phyloP scores from a whole-genome alignment of 2,797 vertebrate genomes.

The Rhinella marina region DNA sequence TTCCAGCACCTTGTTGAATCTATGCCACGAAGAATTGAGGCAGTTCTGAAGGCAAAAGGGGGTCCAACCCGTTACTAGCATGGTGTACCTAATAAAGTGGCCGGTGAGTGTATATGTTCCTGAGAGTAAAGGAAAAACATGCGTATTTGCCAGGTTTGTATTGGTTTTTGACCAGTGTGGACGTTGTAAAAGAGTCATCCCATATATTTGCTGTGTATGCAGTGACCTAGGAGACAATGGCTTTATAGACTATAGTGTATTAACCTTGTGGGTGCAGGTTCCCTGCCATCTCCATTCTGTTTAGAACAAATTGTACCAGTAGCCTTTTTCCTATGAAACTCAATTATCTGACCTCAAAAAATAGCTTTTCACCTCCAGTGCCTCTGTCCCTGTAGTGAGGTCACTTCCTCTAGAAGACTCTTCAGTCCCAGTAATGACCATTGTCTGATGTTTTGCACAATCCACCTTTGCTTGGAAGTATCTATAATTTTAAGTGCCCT shows the following conservation, averaged over 20 bases:
- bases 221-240: not conserved
- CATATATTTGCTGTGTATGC: not conserved
- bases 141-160: too few relatives aligned
- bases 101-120: too few relatives aligned
- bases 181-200: not conserved
- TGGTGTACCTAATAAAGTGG: too few relatives aligned
- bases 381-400: not conserved
- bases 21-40: too few relatives aligned
- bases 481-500: constrained; percentile 18
- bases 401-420: constrained; percentile 24
- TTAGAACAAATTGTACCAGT: not conserved
- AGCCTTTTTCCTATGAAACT: not conserved
- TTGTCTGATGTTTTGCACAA: constrained; percentile 37
- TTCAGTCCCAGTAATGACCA: constrained; percentile 43
- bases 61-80: too few relatives aligned
- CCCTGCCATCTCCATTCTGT: not conserved
- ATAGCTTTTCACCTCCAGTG: constrained; percentile 1
- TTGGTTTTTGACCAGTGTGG: too few relatives aligned
- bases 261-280: not conserved
- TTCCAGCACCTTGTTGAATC: too few relatives aligned
- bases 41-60: too few relatives aligned
- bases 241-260: not conserved
- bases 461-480: constrained; percentile 34
- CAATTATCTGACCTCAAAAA: constrained; percentile 37
- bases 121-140: too few relatives aligned